A percentile compares a stretch with the other conserved stretches of the same genome.
Evolutionary conservation across 2,888 invertebrate genomes (phyloP).

Genomic region (Trissonchulus latispiculum): DNA sequence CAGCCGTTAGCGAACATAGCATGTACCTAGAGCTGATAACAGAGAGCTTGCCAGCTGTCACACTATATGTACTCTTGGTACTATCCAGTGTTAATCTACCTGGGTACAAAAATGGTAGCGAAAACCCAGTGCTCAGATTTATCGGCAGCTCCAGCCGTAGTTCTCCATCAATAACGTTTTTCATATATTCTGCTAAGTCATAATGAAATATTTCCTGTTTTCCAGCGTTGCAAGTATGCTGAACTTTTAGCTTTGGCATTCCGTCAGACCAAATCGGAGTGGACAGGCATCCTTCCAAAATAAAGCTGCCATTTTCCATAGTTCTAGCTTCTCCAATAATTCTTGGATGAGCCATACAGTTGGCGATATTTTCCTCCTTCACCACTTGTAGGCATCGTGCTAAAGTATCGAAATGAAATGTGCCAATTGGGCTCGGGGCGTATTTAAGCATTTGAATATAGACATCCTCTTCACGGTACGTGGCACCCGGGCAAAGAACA

Average conservation of each 20-base stretch:
- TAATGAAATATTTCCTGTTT: not conserved
- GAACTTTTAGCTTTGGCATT: not conserved
- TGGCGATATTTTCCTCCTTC: not conserved
- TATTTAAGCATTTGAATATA: not conserved
- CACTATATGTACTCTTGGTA: too few relatives aligned
- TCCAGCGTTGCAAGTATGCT: not conserved
- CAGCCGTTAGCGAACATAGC: too few relatives aligned
- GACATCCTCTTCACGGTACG: not conserved
- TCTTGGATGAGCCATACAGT: not conserved
- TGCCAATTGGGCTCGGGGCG: not conserved
- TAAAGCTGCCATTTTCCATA: not conserved
- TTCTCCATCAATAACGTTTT: not conserved
- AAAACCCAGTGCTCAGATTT: not conserved
- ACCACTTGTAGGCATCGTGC: not conserved
- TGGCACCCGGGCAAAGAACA: not conserved
- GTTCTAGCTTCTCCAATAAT: not conserved
- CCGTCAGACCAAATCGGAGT: not conserved
- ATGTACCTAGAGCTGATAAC: too few relatives aligned
- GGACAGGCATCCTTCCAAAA: not conserved
- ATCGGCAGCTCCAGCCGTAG: not conserved
- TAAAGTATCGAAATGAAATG: not conserved
- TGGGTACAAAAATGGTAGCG: not conserved
- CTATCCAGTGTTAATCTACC: too few relatives aligned
- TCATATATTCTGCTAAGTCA: not conserved
- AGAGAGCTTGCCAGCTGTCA: too few relatives aligned